Evolutionary conservation across 2,888 invertebrate species (phyloP), one percentile per base, ranked within the genome.

Genomic region (Ormyrus nitidulus): DNA sequence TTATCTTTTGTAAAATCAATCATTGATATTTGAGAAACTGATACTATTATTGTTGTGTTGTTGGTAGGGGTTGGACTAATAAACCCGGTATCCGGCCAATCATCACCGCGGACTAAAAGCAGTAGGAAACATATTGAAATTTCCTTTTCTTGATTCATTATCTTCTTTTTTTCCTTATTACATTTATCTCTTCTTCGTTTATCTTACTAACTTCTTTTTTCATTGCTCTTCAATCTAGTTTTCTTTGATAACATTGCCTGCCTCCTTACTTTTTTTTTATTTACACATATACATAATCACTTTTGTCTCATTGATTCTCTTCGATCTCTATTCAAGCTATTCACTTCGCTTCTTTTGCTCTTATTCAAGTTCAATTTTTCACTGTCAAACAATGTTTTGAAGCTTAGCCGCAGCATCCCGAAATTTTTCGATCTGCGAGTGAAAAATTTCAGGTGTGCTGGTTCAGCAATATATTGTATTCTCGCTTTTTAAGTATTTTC

Each of bases 101-200:
- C 90, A 87, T 88, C 87, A 86, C 89, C 86, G 88, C 88, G 90
- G 89, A 90, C 77, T 77, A 80, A 54, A 80, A 71, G 87, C 88
- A 90, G 86, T 90, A 90, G 90, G 91, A 89, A 90, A 90, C 90
- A 90, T 13, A 13, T 90, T 86, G 81, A 86, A 82, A 84, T 77
- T 73, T 83, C 77, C 81, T 85, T 85, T 80, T 83, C 83, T 84
- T 83, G 80, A 83, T 85, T 84, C 84, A 86, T 87, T 86, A 66
- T 71, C 51, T 84, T 83, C 4, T 84, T 81, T 82, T 82, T 69
- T 82, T 84, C 83, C 13, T 76, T 34, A 13, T 73, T 48, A 73
- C 13, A 34, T 69, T 69, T 69, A 68, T 83, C 80, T 81, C 19
- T 68, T 54, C 10, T 62, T 44, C 6, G 46, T 46, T 64, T 9